Evolutionary conservation across 2,888 invertebrate genomes (phyloP).

Genomic region (Diploptera punctata): DNA sequence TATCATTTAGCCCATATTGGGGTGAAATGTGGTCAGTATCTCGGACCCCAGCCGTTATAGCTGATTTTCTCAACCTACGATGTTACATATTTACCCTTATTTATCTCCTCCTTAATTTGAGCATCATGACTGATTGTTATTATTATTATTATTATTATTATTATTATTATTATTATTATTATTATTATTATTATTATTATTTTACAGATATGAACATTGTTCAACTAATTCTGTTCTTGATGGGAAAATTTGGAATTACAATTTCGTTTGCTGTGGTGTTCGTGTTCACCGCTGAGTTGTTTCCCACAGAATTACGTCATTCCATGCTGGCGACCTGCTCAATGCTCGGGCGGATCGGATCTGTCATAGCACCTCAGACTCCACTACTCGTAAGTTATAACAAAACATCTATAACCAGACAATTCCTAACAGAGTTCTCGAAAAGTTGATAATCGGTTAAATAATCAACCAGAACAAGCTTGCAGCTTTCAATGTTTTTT

Average conservation of each 20-base stretch:
- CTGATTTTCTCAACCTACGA: no score
- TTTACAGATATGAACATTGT: not conserved
- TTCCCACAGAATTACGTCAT: conserved; percentile 71
- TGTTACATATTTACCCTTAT: not conserved
- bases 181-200: not conserved
- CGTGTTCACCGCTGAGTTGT: conserved; percentile 73
- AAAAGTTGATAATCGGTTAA: no score
- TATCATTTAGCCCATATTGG: no score
- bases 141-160: not conserved
- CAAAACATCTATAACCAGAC: no score
- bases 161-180: not conserved
- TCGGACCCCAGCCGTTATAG: no score
- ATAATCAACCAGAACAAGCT: no score
- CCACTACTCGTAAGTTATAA: conserved; percentile 67
- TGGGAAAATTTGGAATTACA: conserved; percentile 70
- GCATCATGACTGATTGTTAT: no score
- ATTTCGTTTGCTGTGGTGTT: conserved; percentile 71
- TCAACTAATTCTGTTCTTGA: conserved; percentile 55
- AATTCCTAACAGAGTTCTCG: no score
- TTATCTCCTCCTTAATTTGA: not conserved
- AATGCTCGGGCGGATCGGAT: conserved; percentile 72
- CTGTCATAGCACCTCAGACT: conserved; percentile 73
- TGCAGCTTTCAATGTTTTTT: no score
- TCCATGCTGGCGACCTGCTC: conserved; percentile 72
- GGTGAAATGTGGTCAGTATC: no score